A percentile compares a stretch with the other conserved stretches of the same genome.
phyloP scores from a whole-genome alignment of 2,797 vertebrate species.

The Zalophus californianus region DNA sequence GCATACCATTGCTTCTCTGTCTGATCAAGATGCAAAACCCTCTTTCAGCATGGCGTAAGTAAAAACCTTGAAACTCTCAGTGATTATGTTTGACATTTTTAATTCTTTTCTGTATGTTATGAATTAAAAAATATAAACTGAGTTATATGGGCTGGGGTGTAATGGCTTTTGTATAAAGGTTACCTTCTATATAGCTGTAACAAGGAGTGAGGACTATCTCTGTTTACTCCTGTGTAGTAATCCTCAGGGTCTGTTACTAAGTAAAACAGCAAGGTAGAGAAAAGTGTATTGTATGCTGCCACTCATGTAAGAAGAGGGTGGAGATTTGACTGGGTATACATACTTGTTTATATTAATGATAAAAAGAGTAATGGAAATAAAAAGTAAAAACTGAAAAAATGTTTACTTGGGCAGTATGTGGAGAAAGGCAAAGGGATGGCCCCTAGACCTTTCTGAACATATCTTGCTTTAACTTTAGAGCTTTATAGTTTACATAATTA shows the following conservation, averaged over 20 bases:
- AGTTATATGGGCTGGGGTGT: background rate
- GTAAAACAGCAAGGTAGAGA: background rate
- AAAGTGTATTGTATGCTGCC: background rate
- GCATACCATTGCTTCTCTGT: slow-evolving; percentile 91
- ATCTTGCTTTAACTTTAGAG: slow-evolving; percentile 10
- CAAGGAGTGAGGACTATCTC: background rate
- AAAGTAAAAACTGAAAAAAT: background rate
- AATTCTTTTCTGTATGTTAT: slow-evolving; percentile 1
- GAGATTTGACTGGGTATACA: background rate
- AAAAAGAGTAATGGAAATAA: slow-evolving; percentile 20
- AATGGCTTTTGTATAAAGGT: slow-evolving; percentile 38
- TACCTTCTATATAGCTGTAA: background rate
- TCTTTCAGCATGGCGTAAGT: slow-evolving; percentile 99
- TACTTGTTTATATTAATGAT: slow-evolving; percentile 9
- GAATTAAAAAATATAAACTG: background rate
- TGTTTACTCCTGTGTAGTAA: background rate
- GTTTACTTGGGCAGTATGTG: background rate
- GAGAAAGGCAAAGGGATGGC: background rate
- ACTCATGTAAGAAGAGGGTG: background rate
- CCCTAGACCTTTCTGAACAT: background rate
- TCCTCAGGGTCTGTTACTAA: background rate
- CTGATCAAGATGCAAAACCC: slow-evolving; percentile 95
- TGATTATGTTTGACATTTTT: slow-evolving; percentile 9
- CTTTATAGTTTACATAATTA: slow-evolving; percentile 36
- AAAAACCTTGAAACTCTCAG: slow-evolving; percentile 11